These are phyloP conservation scores for Podarcis lilfordi DNA, from an alignment of 2,797 vertebrate species.

Conservation along the genomic window DNA sequence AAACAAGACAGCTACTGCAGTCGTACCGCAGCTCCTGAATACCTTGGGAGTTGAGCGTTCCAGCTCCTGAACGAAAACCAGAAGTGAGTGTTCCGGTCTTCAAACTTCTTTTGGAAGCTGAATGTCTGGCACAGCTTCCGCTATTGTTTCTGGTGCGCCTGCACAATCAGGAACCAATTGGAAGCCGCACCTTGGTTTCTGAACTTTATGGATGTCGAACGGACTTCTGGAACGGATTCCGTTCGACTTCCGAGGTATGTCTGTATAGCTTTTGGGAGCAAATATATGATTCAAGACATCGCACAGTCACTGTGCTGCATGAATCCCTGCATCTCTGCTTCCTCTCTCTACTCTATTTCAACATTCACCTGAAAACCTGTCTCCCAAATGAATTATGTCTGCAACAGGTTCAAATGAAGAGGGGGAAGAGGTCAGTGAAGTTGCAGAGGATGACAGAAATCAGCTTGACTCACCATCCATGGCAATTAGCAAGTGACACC, in stretches of 20 bases:
- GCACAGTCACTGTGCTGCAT: neutral
- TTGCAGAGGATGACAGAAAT: slow-evolving; percentile 1
- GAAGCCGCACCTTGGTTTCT: too few species aligned
- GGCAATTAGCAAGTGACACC: slow-evolving; percentile 76
- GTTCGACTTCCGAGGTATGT: too few species aligned
- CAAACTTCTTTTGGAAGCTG: too few species aligned
- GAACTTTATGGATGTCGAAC: too few species aligned
- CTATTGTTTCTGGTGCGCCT: too few species aligned
- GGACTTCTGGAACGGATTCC: too few species aligned
- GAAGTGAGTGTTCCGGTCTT: too few species aligned
- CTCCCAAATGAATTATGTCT: slow-evolving; percentile 35
- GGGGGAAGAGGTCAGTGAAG: neutral
- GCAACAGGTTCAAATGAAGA: neutral
- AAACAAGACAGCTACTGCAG: accelerated
- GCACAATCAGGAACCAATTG: too few species aligned
- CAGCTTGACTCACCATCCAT: slow-evolving; percentile 58
- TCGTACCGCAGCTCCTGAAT: too few species aligned
- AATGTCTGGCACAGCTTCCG: accelerated
- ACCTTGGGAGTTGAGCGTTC: too few species aligned
- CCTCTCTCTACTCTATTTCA: neutral
- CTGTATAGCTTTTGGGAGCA: accelerated
- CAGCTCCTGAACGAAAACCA: too few species aligned
- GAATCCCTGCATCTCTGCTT: neutral
- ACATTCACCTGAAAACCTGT: slow-evolving; percentile 43
- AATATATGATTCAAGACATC: neutral